Evolutionary conservation across 2,113 vertebrate genomes (phyloP).

Genomic region (Clarias magur): DNA sequence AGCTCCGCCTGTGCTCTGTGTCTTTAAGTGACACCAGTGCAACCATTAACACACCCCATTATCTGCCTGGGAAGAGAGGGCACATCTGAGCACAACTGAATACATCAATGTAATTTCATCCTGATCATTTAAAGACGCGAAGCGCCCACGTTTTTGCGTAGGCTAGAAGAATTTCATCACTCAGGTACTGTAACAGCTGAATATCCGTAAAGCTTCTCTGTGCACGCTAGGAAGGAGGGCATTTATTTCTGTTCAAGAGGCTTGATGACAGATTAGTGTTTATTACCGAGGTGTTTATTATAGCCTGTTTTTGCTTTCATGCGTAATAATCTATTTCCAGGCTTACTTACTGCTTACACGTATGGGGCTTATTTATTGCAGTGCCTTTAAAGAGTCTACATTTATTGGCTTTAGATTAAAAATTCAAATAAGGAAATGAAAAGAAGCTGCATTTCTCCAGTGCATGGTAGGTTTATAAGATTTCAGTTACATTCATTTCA

Average conservation of each 20-base stretch:
- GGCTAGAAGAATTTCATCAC: neutral
- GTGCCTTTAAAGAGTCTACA: neutral
- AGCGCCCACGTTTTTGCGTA: neutral
- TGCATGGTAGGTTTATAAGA: neutral
- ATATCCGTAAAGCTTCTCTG: neutral
- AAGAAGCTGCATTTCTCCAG: neutral
- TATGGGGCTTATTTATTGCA: neutral
- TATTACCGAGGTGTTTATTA: neutral
- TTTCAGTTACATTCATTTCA: neutral
- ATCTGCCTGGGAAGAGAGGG: conserved; percentile 38
- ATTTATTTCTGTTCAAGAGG: neutral
- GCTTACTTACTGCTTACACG: too few relatives aligned
- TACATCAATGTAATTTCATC: conserved; percentile 48
- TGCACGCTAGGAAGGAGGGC: neutral
- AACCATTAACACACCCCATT: conserved; percentile 46
- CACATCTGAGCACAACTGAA: conserved; percentile 52
- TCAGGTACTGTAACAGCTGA: neutral
- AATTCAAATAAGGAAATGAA: neutral
- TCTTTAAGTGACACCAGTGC: conserved; percentile 70
- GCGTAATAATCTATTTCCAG: neutral
- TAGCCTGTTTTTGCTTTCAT: conserved; percentile 22
- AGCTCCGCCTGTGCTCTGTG: conserved; percentile 56
- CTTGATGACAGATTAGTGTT: neutral
- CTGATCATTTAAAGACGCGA: conserved; percentile 34
- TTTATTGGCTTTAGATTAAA: neutral